Conservation (phyloP, 2,797 vertebrate genomes). For the Diglossa cyanea region DNA sequence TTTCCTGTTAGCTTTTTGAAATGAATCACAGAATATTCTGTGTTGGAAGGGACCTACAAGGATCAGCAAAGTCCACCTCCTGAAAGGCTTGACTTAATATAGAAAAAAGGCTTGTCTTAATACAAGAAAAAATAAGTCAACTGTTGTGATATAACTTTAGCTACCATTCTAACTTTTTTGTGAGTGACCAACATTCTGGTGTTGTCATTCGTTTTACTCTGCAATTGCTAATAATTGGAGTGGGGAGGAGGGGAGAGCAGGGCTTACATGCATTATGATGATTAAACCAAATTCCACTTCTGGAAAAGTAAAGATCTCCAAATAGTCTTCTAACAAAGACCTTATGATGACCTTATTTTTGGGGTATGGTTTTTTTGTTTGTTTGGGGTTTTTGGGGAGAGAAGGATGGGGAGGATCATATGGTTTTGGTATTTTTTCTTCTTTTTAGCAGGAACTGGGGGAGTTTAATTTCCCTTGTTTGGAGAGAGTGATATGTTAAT, state of each 20-base stretch:
- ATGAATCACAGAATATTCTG: background rate
- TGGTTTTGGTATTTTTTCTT: background rate
- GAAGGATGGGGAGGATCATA: background rate
- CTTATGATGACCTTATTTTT: background rate
- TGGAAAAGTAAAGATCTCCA: background rate
- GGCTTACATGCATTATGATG: background rate
- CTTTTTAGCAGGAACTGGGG: background rate
- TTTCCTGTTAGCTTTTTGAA: background rate
- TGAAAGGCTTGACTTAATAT: background rate
- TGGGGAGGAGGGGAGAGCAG: background rate
- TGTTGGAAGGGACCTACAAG: background rate
- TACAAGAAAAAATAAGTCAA: background rate
- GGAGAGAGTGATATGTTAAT: background rate
- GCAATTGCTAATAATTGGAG: background rate
- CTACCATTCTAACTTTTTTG: background rate
- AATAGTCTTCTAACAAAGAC: background rate
- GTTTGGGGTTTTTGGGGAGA: background rate
- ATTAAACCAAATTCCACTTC: background rate
- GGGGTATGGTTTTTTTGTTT: background rate
- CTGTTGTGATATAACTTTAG: background rate
- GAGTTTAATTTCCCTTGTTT: background rate
- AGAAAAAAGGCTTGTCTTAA: background rate
- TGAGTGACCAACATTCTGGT: background rate
- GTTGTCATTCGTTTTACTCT: background rate
- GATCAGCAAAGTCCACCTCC: background rate